These are phyloP conservation scores for Timandra comae DNA, from an alignment of 2,888 invertebrate genomes.

Conservation along the genomic window DNA sequence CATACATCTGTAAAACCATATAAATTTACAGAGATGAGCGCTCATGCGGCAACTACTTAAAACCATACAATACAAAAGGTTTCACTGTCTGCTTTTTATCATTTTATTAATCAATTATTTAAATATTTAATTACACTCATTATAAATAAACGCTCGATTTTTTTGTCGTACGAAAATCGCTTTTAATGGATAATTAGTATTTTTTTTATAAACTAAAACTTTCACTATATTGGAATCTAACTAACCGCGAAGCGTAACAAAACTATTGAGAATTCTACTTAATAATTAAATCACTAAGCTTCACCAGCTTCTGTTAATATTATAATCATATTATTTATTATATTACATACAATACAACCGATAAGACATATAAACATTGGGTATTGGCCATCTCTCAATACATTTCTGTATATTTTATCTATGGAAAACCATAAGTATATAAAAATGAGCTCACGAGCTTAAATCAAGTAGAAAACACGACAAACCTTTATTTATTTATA, in stretches of 20 bases:
- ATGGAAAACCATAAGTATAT: too few species aligned
- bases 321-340: too few species aligned
- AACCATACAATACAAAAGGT: slow-evolving; percentile 24
- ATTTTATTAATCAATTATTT: slow-evolving; percentile 39
- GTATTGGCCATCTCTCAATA: too few species aligned
- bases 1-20: slow-evolving; percentile 48
- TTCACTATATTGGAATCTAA: slow-evolving; percentile 49
- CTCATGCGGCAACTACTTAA: slow-evolving; percentile 11
- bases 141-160: slow-evolving; percentile 39
- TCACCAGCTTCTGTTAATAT: too few species aligned
- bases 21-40: slow-evolving; percentile 61
- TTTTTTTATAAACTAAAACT: slow-evolving; percentile 46
- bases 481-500: too few species aligned
- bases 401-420: too few species aligned
- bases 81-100: slow-evolving; percentile 42
- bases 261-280: slow-evolving; percentile 61
- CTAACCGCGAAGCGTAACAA: slow-evolving; percentile 62
- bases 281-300: slow-evolving; percentile 55
- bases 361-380: too few species aligned
- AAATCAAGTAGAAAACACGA: too few species aligned
- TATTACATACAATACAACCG: too few species aligned
- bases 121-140: slow-evolving; percentile 50
- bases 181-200: slow-evolving; percentile 28
- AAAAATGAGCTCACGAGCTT: too few species aligned
- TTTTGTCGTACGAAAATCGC: slow-evolving; percentile 27